Percentiles rank a stretch among this genome's conserved stretches.
Conservation (phyloP, 2,113 vertebrate genomes). For the Tichodroma muraria region DNA sequence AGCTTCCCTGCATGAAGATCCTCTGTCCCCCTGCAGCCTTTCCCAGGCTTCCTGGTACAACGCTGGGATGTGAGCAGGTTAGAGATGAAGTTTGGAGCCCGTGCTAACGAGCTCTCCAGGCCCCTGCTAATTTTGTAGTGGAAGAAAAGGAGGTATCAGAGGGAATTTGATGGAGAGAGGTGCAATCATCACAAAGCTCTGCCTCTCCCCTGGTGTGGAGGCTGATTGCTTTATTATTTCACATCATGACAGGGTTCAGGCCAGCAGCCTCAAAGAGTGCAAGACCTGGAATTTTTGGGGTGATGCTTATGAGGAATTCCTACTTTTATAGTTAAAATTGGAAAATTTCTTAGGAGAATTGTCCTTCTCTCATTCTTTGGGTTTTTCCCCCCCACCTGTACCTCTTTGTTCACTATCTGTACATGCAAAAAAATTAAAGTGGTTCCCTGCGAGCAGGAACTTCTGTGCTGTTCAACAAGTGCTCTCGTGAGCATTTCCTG, state of each 20-base stretch:
- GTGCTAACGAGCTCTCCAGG: background rate
- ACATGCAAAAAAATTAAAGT: background rate
- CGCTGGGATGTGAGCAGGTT: background rate
- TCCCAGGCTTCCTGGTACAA: background rate
- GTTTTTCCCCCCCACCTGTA: fast-evolving
- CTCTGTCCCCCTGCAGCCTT: background rate
- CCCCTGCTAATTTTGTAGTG: background rate
- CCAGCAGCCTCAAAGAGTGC: background rate
- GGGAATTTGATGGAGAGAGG: background rate
- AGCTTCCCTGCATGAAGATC: background rate
- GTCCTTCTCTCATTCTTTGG: background rate
- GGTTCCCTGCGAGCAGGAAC: background rate
- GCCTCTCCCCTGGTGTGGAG: background rate
- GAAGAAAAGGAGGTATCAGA: background rate
- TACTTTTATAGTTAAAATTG: background rate
- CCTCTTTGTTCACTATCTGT: background rate
- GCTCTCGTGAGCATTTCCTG: background rate
- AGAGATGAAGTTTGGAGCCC: background rate
- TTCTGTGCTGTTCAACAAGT: background rate
- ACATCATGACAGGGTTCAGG: background rate
- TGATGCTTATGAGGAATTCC: background rate
- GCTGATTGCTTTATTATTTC: background rate
- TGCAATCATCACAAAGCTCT: background rate
- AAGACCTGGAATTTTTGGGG: background rate
- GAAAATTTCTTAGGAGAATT: background rate